Evolutionary conservation across 2,113 vertebrate species (phyloP), one percentile per base, ranked within the genome.

Genomic region (Tragelaphus strepsiceros): DNA sequence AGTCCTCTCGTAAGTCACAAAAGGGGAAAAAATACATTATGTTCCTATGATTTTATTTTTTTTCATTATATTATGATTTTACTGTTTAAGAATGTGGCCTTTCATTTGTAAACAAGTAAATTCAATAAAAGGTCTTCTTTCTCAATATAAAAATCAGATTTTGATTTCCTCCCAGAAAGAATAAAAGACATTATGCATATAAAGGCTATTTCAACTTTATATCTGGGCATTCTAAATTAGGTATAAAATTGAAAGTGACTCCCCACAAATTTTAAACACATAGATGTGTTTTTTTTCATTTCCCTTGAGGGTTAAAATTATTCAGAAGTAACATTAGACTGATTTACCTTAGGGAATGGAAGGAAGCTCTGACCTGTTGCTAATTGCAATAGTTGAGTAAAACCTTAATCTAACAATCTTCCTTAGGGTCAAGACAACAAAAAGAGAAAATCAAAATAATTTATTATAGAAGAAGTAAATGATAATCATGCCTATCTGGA

Each of bases 261-360:
- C n/a, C 35, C 10, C 80, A 30, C 21, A 32, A 61, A 85, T 67
- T 7, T 61, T 90, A 82, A 90, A 81, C 61, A 67, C 30, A 88
- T 26, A 88, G 26, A 90, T 28, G 32, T 11, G 59, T 80, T 94
- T 92, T 92, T 51, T 83, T 83, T 67, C 64, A 93, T 35, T 93
- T 93, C 67, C 58, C 30, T 54, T 83, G 95, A 97, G 94, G 39
- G 67, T 97, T 95, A 97, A 95, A 91, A 89, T 74, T 15, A 54
- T 24, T 78, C 35, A 85, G 39, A 62, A 81, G 67, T 56, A 88
- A 93, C 84, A 94, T 78, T 10, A 90, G 46, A 89, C 53, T 32
- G 46, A 21, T 85, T 78, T 59, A 84, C 30, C 39, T 32, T 30
- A 53, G 58, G 74, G 19, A 81, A 53, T n/a, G 35, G 39, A 58